Evolutionary conservation across 2,797 vertebrate genomes (phyloP), one percentile per base, ranked within the genome.

Genomic region (Clarias laeviceps): DNA sequence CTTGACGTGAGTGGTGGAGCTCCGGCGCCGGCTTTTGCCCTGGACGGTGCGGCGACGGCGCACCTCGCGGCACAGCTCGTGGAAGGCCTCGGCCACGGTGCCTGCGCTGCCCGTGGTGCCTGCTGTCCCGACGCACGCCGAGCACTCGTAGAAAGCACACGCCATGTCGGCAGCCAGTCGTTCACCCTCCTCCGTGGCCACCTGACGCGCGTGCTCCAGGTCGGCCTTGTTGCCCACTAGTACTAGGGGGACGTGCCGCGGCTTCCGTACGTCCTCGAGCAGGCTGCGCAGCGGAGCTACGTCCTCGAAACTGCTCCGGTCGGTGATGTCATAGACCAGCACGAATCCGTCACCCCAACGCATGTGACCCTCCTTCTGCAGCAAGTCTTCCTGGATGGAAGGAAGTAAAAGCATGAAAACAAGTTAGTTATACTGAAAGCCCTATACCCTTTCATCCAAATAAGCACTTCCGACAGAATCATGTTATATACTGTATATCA

Each of bases 1-100:
- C 88, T 99, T 99, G 93, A 99, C 98, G 0, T 99, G 98, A 0
- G 98, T 99, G 89, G 98, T 99, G 73, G 98, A 99, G 92, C 98
- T 99, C 86, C 98, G 94, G 77, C 98, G 95, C 3, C 98, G 91
- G 0, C 97, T 96, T 91, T 99, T 99, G 88, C 98, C 97, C 92
- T 99, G 98, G 20, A 98, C 96, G 85, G 97, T 96, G 8, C 96
- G 97, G 18, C 97, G 94, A 20, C 98, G 96, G 24, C 97, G 94
- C 64, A 98, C 96, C 91, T 99, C 98, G 0, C 98, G 95, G 86
- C 97, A 98, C 17, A 99, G 94, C 96, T 99, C 98, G 0, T 98
- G 94, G 93, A 99, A 99, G 0, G 97, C 97, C 87, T 99, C 98
- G 0, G 95, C 93, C 88, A 99, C 97, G 40, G 72, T 76, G 0